A percentile compares a stretch with the other conserved stretches of the same genome.
These are phyloP conservation scores for Pomatorhinus ruficollis DNA, from an alignment of 2,113 vertebrate species.

Conservation along the genomic window DNA sequence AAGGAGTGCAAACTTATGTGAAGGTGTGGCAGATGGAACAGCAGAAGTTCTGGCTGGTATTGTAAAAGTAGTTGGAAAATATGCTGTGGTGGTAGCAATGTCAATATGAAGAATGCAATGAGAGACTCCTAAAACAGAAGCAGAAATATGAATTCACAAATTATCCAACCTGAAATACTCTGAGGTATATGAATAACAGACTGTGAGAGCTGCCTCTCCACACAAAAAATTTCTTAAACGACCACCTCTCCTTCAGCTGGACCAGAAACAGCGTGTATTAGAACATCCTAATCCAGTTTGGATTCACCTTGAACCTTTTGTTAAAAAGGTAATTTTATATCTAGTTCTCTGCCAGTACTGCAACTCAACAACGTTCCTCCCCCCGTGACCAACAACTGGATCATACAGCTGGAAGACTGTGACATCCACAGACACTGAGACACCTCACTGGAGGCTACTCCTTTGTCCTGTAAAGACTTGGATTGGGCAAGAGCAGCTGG, in stretches of 20 bases:
- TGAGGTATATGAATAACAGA: neutral
- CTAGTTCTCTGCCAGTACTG: neutral
- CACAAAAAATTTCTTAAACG: neutral
- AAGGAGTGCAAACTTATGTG: neutral
- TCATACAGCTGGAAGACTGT: neutral
- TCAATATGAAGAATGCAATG: neutral
- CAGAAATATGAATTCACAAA: neutral
- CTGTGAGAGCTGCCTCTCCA: neutral
- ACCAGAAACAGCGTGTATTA: neutral
- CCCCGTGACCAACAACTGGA: rapidly evolving
- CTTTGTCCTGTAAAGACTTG: neutral
- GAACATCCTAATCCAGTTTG: neutral
- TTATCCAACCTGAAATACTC: neutral
- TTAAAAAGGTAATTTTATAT: neutral
- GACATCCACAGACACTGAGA: neutral
- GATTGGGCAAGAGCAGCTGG: neutral
- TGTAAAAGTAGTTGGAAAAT: neutral
- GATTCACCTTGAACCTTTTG: neutral
- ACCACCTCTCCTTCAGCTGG: neutral
- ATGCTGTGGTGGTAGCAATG: neutral
- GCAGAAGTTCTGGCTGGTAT: neutral
- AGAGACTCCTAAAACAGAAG: neutral
- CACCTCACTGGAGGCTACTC: neutral
- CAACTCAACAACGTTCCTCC: neutral
- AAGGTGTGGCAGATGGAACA: neutral